phyloP scores from a whole-genome alignment of 2,797 vertebrate genomes.

The Silurus lanzhouensis region DNA sequence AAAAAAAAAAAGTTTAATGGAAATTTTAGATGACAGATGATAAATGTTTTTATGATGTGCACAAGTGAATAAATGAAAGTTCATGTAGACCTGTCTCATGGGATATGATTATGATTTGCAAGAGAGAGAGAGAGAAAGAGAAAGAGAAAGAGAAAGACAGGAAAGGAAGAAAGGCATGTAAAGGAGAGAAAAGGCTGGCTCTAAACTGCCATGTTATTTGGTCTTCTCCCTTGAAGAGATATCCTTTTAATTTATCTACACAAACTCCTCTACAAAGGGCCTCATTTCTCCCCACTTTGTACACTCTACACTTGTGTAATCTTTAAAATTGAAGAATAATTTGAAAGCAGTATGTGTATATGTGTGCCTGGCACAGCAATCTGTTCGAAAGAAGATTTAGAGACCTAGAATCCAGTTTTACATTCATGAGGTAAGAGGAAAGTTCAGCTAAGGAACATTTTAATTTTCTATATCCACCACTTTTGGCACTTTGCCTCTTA shows the following conservation, averaged over 20 bases:
- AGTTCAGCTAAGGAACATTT: conserved; percentile 28
- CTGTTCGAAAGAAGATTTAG: not conserved
- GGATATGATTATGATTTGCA: not conserved
- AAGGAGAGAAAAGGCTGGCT: not conserved
- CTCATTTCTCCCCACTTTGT: conserved; percentile 30
- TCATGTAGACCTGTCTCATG: not conserved
- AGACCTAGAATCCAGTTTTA: conserved; percentile 17
- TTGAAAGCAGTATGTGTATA: conserved; percentile 18
- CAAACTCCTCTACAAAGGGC: conserved; percentile 15
- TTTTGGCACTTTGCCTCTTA: conserved; percentile 5
- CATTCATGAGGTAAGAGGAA: conserved; percentile 17
- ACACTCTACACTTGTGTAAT: conserved; percentile 20
- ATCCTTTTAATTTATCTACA: conserved; percentile 44
- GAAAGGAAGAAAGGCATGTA: not conserved
- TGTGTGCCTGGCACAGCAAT: not conserved
- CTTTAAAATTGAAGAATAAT: conserved; percentile 28
- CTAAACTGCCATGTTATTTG: conserved; percentile 30
- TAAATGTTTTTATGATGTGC: no score
- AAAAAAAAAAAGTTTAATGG: no score
- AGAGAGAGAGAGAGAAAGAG: not conserved
- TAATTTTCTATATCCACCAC: conserved; percentile 23
- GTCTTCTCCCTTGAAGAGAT: conserved; percentile 26
- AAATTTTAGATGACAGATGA: no score
- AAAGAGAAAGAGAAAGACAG: not conserved
- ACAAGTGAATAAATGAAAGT: no score